Conservation (phyloP, 2,797 vertebrate genomes). For the Serranus cabrilla region DNA sequence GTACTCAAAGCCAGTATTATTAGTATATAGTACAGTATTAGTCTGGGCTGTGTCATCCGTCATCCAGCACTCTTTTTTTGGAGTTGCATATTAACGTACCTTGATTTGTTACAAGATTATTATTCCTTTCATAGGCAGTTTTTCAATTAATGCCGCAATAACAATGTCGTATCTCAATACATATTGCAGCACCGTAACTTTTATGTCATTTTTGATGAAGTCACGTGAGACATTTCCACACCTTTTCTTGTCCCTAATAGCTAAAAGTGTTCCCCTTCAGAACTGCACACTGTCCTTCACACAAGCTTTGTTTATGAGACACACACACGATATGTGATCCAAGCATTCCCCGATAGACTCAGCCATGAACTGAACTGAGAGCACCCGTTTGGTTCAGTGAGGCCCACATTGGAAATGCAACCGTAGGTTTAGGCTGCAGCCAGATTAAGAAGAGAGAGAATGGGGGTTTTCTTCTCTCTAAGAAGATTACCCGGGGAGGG, state of each 20-base stretch:
- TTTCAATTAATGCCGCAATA: no score
- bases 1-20: no score
- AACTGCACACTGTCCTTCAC: neutral
- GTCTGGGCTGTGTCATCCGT: no score
- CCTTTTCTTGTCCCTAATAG: neutral
- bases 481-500: constrained; percentile 87
- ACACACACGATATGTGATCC: constrained; percentile 36
- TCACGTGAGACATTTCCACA: neutral
- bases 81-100: no score
- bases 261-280: neutral
- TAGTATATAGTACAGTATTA: no score
- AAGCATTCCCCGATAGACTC: constrained; percentile 65
- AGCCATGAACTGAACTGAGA: constrained; percentile 57
- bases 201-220: neutral
- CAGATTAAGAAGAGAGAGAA: constrained; percentile 81
- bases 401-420: constrained; percentile 68
- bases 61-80: no score
- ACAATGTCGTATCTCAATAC: no score
- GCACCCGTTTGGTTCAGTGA: constrained; percentile 32
- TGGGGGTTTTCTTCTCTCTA: constrained; percentile 82
- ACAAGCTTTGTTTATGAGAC: neutral
- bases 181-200: neutral
- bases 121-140: no score
- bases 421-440: constrained; percentile 73
- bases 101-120: no score